A percentile compares a stretch with the other conserved stretches of the same genome.
phyloP scores from a whole-genome alignment of 2,113 vertebrate genomes.

The Eulacestoma nigropectus region DNA sequence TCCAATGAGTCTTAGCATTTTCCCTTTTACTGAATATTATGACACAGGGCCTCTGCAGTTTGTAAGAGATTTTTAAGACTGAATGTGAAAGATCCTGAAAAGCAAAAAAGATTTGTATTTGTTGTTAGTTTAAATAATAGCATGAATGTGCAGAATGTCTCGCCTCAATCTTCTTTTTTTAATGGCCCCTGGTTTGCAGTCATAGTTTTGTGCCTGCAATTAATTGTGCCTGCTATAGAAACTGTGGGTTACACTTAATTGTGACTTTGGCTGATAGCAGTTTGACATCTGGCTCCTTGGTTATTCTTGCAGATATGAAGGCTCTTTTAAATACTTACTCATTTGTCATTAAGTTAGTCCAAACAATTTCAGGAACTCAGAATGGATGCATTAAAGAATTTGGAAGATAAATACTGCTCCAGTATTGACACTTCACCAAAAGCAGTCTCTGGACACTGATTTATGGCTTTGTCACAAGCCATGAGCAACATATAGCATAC shows the following conservation, averaged over 20 bases:
- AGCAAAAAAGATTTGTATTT: background rate
- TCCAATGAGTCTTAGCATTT: background rate
- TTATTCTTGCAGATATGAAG: conserved; percentile 21
- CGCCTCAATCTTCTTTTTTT: background rate
- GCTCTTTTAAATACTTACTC: background rate
- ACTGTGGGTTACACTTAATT: conserved; percentile 5
- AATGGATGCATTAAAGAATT: background rate
- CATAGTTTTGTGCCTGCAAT: conserved; percentile 12
- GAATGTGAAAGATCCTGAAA: background rate
- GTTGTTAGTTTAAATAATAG: conserved; percentile 20
- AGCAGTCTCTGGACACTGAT: background rate
- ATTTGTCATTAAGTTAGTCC: background rate
- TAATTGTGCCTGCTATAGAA: conserved; percentile 9
- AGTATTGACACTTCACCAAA: background rate
- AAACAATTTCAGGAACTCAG: background rate
- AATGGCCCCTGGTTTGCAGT: background rate
- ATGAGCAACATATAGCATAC: background rate
- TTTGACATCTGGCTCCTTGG: conserved; percentile 23
- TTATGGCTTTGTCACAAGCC: background rate
- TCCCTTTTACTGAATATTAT: background rate
- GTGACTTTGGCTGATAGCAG: conserved; percentile 7
- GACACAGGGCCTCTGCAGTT: background rate
- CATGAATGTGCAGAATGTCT: background rate
- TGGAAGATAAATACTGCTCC: background rate
- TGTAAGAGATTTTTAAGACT: background rate